Conservation (phyloP, 1,140 invertebrate genomes). For the Scaptomyza hsui region DNA sequence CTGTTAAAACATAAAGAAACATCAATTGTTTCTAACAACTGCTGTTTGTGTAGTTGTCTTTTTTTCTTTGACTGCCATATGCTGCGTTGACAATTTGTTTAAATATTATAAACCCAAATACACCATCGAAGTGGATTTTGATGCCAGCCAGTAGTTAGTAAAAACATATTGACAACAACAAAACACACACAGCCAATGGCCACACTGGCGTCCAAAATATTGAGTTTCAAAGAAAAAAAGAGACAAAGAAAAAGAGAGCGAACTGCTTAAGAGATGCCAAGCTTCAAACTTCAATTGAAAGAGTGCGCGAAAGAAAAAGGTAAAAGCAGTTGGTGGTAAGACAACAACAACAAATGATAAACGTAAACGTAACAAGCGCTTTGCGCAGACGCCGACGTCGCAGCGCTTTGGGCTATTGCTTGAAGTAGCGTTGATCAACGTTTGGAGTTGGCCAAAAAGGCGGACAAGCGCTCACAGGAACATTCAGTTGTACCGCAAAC, state of each 20-base stretch:
- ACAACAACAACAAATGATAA: slow-evolving; percentile 64
- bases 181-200: slow-evolving; percentile 47
- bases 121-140: slow-evolving; percentile 63
- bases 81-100: slow-evolving; percentile 48
- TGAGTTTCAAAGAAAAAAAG: slow-evolving; percentile 26
- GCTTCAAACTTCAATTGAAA: slow-evolving; percentile 27
- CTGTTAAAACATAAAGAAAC: slow-evolving; percentile 28
- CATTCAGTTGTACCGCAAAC: slow-evolving; percentile 79
- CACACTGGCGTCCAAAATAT: slow-evolving; percentile 56
- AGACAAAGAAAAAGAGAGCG: slow-evolving; percentile 30
- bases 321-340: slow-evolving; percentile 62
- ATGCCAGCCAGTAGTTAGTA: slow-evolving; percentile 50
- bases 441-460: slow-evolving; percentile 78
- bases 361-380: slow-evolving; percentile 59
- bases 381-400: slow-evolving; percentile 40
- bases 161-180: slow-evolving; percentile 61
- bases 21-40: slow-evolving; percentile 7
- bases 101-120: slow-evolving; percentile 68
- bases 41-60: slow-evolving; percentile 55
- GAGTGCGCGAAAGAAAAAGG: slow-evolving; percentile 69
- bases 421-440: slow-evolving; percentile 14
- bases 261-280: slow-evolving; percentile 36
- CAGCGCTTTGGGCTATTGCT: background rate
- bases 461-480: slow-evolving; percentile 69
- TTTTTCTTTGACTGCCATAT: slow-evolving; percentile 1